A percentile compares a stretch with the other conserved stretches of the same genome.
These are phyloP conservation scores for Spatulosminthurus flaviceps DNA, from an alignment of 2,888 invertebrate genomes.

Conservation along the genomic window DNA sequence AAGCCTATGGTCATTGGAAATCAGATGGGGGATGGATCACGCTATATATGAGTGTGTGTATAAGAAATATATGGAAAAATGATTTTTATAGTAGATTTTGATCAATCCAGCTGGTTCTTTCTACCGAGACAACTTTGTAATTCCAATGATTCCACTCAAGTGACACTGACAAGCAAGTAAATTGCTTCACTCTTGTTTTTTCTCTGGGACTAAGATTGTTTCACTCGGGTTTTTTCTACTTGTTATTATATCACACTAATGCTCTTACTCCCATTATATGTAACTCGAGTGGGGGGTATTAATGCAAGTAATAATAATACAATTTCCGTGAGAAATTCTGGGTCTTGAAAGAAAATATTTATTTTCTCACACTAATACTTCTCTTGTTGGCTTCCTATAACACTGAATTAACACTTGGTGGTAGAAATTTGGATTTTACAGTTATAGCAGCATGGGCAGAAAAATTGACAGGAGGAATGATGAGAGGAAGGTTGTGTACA, in stretches of 20 bases:
- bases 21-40: neutral
- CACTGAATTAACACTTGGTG: neutral
- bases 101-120: slow-evolving; percentile 21
- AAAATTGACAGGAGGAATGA: neutral
- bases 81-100: slow-evolving; percentile 11
- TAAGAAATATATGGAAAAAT: neutral
- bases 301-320: neutral
- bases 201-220: neutral
- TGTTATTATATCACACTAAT: too few relatives aligned
- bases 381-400: too few relatives aligned
- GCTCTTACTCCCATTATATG: too few relatives aligned
- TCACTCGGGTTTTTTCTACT: neutral
- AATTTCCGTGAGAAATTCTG: neutral
- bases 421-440: neutral
- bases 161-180: slow-evolving; percentile 48
- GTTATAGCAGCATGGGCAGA: too few relatives aligned
- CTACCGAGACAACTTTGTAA: slow-evolving; percentile 39
- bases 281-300: too few relatives aligned
- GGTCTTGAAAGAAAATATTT: too few relatives aligned
- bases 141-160: slow-evolving; percentile 48
- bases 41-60: neutral
- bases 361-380: too few relatives aligned
- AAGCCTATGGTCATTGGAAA: neutral
- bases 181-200: slow-evolving; percentile 39
- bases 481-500: neutral